Conservation (phyloP, 2,797 vertebrate species). For the Myioborus melanocephalus region DNA sequence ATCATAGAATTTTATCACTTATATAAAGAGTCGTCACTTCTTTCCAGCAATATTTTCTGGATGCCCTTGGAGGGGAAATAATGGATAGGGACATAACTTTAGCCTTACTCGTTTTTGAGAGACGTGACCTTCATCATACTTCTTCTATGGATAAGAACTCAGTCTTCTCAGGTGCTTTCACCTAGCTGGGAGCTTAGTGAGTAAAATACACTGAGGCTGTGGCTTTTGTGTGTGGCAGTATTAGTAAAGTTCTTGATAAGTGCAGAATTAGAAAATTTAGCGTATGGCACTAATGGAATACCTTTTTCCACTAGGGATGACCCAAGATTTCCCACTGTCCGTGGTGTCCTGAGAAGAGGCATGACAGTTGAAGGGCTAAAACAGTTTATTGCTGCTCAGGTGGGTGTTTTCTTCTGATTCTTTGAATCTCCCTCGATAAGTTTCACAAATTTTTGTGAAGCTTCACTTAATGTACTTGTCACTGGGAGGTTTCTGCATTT, state of each 20-base stretch:
- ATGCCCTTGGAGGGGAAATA: background rate
- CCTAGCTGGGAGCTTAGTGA: background rate
- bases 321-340: constrained; percentile 96
- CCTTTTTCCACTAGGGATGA: constrained; percentile 85
- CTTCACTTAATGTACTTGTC: background rate
- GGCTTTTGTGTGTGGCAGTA: fast-evolving
- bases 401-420: constrained; percentile 34
- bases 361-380: constrained; percentile 98
- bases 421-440: background rate
- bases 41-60: background rate
- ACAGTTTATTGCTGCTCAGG: constrained; percentile 98
- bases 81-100: background rate
- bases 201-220: background rate
- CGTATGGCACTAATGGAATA: background rate
- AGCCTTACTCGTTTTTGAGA: background rate
- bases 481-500: background rate
- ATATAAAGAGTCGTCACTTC: background rate
- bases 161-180: background rate
- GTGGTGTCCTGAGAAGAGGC: constrained; percentile 94
- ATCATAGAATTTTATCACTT: background rate
- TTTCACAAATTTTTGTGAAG: background rate
- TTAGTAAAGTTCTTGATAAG: background rate
- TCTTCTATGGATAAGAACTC: background rate
- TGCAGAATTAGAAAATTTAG: background rate
- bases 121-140: background rate